These are phyloP conservation scores for Trichonephila inaurata DNA, from an alignment of 1,140 invertebrate genomes.

Conservation along the genomic window DNA sequence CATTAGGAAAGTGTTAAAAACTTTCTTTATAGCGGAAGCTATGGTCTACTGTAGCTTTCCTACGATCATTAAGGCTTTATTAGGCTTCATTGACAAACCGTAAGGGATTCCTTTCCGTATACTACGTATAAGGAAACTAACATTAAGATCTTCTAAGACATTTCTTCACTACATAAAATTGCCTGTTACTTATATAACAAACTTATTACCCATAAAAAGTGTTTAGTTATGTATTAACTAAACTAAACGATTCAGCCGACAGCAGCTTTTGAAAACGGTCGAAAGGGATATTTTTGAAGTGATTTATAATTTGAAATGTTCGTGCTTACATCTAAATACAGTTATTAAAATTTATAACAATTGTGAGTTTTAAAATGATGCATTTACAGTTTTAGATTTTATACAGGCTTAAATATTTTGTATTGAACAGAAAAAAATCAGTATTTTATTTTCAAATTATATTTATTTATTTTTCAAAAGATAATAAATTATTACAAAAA, in stretches of 20 bases:
- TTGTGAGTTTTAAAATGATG: no score
- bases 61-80: constrained; percentile 9
- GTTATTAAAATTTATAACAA: background rate
- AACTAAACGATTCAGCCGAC: background rate
- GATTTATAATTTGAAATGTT: background rate
- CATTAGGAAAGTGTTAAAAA: constrained; percentile 35
- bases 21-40: background rate
- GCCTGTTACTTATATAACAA: constrained; percentile 21
- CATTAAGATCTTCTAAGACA: constrained; percentile 17
- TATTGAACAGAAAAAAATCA: no score
- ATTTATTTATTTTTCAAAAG: no score
- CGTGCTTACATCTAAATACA: background rate
- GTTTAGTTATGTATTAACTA: background rate
- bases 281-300: background rate
- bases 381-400: no score
- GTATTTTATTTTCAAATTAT: no score
- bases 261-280: background rate
- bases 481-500: no score
- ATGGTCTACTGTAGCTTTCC: background rate
- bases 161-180: constrained; percentile 13
- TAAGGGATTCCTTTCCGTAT: background rate
- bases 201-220: background rate
- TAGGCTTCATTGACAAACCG: constrained; percentile 10
- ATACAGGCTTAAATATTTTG: no score
- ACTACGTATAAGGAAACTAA: background rate